Percentiles rank a stretch among this genome's conserved stretches.
phyloP scores from a whole-genome alignment of 2,888 invertebrate genomes.

The Halocaridina rubra region DNA sequence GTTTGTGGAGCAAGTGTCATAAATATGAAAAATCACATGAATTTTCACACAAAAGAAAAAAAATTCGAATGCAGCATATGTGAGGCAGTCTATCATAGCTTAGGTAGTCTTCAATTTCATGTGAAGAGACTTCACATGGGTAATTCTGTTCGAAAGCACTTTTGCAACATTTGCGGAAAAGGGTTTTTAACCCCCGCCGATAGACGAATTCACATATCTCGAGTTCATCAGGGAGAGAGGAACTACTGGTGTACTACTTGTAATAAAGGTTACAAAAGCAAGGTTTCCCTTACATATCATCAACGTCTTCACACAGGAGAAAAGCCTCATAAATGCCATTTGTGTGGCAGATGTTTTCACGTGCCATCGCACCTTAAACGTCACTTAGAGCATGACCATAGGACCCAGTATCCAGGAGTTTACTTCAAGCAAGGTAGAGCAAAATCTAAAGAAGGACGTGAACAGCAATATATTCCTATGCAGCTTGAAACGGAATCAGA shows the following conservation, averaged over 20 bases:
- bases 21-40: slow-evolving; percentile 46
- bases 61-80: slow-evolving; percentile 39
- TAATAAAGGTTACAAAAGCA: slow-evolving; percentile 55
- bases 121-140: slow-evolving; percentile 52
- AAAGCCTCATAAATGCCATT: slow-evolving; percentile 33
- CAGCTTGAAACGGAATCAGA: not conserved
- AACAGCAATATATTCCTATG: not conserved
- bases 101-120: slow-evolving; percentile 49
- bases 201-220: slow-evolving; percentile 47
- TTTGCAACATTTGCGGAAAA: slow-evolving; percentile 32
- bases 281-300: slow-evolving; percentile 50
- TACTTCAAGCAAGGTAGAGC: slow-evolving; percentile 41
- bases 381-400: slow-evolving; percentile 50
- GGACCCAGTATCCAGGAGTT: slow-evolving; percentile 40
- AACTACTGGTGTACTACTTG: slow-evolving; percentile 49
- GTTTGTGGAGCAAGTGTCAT: slow-evolving; percentile 40
- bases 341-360: slow-evolving; percentile 44
- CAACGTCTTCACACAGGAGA: slow-evolving; percentile 51
- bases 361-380: slow-evolving; percentile 50
- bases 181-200: slow-evolving; percentile 49
- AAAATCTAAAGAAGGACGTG: slow-evolving; percentile 34
- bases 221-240: slow-evolving; percentile 49
- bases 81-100: slow-evolving; percentile 50
- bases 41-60: slow-evolving; percentile 46
- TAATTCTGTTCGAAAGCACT: slow-evolving; percentile 32